Percentiles rank a stretch among this genome's conserved stretches.
phyloP scores from a whole-genome alignment of 1,140 invertebrate genomes.

The Myzus persicae region DNA sequence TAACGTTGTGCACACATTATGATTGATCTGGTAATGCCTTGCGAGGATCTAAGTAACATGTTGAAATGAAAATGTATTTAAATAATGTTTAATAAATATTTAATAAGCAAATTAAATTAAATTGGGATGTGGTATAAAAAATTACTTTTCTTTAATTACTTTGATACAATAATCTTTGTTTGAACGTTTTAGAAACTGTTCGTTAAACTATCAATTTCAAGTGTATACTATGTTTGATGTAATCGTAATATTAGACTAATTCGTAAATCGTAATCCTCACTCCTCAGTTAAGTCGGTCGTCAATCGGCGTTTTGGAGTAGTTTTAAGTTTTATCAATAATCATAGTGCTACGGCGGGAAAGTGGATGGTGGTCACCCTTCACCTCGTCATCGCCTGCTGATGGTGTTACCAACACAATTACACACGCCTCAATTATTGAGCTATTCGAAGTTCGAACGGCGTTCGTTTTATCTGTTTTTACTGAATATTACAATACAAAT shows the following conservation, averaged over 20 bases:
- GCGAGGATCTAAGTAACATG: slow-evolving; percentile 17
- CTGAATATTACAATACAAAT: not conserved
- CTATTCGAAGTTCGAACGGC: not conserved
- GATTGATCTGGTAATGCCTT: not conserved
- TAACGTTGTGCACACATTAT: slow-evolving; percentile 29
- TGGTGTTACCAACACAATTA: slow-evolving; percentile 34
- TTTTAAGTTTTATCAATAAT: slow-evolving; percentile 49
- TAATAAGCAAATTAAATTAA: not conserved
- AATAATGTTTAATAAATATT: not conserved
- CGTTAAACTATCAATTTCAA: not conserved
- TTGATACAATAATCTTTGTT: not conserved
- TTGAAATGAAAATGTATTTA: not conserved
- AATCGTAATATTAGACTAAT: not conserved
- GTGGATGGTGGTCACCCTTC: not conserved
- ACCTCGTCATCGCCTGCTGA: too few relatives aligned
- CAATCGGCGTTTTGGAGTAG: slow-evolving; percentile 25
- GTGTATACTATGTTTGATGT: not conserved
- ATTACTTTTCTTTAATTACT: not conserved
- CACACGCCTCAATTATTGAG: not conserved
- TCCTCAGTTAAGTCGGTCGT: not conserved
- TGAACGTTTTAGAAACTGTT: not conserved
- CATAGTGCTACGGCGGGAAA: not conserved
- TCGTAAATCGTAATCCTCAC: not conserved
- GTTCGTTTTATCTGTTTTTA: not conserved
- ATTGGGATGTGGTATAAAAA: not conserved